Evolutionary conservation across 2,797 vertebrate species (phyloP).

Genomic region (Periparus ater): DNA sequence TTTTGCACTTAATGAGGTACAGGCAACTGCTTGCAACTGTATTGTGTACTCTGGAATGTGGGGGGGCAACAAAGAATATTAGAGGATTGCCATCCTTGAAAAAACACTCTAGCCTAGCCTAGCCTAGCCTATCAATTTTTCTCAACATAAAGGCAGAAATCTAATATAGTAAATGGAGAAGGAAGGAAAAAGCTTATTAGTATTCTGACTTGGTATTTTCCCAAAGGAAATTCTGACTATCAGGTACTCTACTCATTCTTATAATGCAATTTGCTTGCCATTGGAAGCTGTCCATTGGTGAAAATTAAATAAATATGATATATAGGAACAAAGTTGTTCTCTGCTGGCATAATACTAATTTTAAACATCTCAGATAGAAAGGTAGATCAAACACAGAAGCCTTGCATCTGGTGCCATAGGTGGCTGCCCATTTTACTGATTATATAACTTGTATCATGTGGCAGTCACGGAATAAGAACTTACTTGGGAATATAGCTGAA

Average conservation of each 20-base stretch:
- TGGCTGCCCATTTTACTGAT: not conserved
- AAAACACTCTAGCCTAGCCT: not conserved
- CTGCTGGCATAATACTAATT: not conserved
- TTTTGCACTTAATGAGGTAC: not conserved
- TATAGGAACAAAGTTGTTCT: not conserved
- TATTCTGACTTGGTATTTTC: not conserved
- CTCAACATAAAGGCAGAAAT: not conserved
- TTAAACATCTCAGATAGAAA: not conserved
- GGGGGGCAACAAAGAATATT: not conserved
- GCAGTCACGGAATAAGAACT: not conserved
- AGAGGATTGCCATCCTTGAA: not conserved
- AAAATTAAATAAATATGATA: not conserved
- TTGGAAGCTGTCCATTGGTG: not conserved
- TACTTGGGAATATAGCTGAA: not conserved
- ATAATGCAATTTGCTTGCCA: not conserved
- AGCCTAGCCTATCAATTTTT: not conserved
- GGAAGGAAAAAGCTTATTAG: not conserved
- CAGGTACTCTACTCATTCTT: not conserved
- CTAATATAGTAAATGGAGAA: not conserved
- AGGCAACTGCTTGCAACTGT: not conserved
- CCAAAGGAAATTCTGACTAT: conserved; percentile 12
- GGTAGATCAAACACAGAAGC: not conserved
- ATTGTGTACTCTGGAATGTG: not conserved
- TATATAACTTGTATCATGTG: not conserved
- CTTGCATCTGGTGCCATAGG: not conserved